Conservation (phyloP, 2,797 vertebrate genomes). For the Anabas testudineus region DNA sequence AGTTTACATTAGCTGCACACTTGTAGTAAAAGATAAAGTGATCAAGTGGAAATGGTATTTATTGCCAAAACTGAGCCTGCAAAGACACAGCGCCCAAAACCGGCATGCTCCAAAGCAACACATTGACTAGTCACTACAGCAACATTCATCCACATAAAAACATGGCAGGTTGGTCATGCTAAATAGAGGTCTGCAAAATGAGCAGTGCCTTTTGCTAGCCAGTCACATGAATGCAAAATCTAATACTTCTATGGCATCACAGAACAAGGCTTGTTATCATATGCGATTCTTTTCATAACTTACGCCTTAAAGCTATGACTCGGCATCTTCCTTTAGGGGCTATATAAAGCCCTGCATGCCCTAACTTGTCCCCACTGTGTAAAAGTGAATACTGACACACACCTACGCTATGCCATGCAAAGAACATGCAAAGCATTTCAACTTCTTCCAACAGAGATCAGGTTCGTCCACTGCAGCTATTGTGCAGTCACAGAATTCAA, state of each 20-base stretch:
- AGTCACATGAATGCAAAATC: slow-evolving; percentile 1
- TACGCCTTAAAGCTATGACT: slow-evolving; percentile 10
- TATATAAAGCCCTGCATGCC: slow-evolving; percentile 12
- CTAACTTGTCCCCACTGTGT: neutral
- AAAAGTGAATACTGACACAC: slow-evolving; percentile 15
- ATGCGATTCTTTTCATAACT: neutral
- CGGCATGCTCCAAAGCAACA: slow-evolving; percentile 5
- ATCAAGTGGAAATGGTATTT: slow-evolving; percentile 2
- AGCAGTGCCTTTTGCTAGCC: neutral
- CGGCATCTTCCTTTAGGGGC: slow-evolving; percentile 1
- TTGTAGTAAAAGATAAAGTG: slow-evolving; percentile 5
- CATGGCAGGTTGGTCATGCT: neutral
- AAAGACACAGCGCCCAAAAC: neutral
- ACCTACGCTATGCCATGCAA: slow-evolving; percentile 25
- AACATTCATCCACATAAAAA: neutral
- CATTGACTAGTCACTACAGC: neutral
- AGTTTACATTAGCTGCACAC: slow-evolving; percentile 23
- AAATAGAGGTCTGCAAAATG: neutral
- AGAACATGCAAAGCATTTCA: slow-evolving; percentile 65
- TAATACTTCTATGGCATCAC: neutral
- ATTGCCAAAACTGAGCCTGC: slow-evolving; percentile 1
- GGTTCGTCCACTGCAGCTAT: slow-evolving; percentile 58
- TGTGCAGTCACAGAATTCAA: slow-evolving; percentile 60
- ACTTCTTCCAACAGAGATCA: slow-evolving; percentile 34
- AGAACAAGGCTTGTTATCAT: slow-evolving; percentile 8